These are phyloP conservation scores for Allygus modestus DNA, from an alignment of 2,888 invertebrate species.

Conservation along the genomic window DNA sequence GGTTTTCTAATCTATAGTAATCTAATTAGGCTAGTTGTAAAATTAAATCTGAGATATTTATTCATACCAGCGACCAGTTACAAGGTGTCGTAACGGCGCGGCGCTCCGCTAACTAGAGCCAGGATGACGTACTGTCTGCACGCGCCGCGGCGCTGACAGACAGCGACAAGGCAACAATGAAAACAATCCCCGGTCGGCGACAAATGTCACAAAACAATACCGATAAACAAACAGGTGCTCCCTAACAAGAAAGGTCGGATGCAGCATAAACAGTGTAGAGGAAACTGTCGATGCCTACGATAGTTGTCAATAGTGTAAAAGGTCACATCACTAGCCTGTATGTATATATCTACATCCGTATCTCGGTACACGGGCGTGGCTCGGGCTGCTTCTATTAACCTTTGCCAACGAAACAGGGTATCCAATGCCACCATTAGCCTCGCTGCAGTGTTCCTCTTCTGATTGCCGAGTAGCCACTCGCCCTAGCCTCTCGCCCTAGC, in stretches of 20 bases:
- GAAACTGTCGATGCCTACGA: slow-evolving; percentile 57
- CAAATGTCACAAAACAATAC: slow-evolving; percentile 44
- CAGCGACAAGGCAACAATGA: slow-evolving; percentile 32
- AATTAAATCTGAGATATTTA: no score
- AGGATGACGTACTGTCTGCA: not conserved
- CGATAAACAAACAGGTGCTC: slow-evolving; percentile 50
- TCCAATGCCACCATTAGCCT: slow-evolving; percentile 57
- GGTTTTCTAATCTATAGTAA: no score
- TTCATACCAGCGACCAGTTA: not conserved
- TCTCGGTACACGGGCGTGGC: slow-evolving; percentile 58
- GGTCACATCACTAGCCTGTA: slow-evolving; percentile 53
- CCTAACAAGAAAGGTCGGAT: slow-evolving; percentile 56
- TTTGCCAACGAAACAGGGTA: slow-evolving; percentile 60
- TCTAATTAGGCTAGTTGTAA: no score
- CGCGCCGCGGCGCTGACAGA: slow-evolving; percentile 34
- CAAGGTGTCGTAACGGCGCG: not conserved
- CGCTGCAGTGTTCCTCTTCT: slow-evolving; percentile 23
- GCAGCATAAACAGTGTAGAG: slow-evolving; percentile 55
- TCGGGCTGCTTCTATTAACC: slow-evolving; percentile 57
- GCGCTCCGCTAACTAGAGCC: not conserved
- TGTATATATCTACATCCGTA: slow-evolving; percentile 60
- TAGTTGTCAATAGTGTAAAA: slow-evolving; percentile 54
- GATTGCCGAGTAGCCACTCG: slow-evolving; percentile 1
- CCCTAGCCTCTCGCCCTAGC: not conserved
- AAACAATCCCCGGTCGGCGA: not conserved